Evolutionary conservation across 2,113 vertebrate genomes (phyloP).

Genomic region (Orcinus orca): DNA sequence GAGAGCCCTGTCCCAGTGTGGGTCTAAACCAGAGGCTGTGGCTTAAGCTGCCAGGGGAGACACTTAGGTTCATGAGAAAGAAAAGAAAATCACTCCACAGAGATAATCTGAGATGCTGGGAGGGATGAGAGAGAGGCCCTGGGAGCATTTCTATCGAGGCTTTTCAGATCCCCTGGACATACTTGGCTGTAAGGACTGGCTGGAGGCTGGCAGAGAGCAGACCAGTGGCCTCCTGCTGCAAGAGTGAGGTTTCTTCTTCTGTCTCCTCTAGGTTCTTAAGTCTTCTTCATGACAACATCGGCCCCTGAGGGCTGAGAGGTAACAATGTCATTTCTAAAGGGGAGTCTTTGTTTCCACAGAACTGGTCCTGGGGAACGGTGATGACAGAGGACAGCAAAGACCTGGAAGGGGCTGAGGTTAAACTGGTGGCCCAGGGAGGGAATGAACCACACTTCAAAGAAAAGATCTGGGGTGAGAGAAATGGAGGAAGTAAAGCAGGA

Average conservation of each 20-base stretch:
- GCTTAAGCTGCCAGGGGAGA: not conserved
- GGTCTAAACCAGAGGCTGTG: not conserved
- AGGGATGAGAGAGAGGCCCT: not conserved
- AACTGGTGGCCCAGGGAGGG: not conserved
- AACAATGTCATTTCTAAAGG: not conserved
- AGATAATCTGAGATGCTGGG: not conserved
- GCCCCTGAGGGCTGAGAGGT: not conserved
- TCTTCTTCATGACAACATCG: not conserved
- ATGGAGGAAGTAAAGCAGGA: not conserved
- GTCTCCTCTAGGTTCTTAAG: not conserved
- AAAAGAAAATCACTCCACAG: not conserved
- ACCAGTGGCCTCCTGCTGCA: not conserved
- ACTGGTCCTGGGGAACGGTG: not conserved
- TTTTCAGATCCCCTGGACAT: not conserved
- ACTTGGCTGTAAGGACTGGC: not conserved
- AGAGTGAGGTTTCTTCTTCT: not conserved
- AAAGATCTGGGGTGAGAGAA: not conserved
- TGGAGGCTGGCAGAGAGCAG: not conserved
- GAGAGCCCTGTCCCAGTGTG: not conserved
- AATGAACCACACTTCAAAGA: not conserved
- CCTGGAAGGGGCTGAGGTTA: not conserved
- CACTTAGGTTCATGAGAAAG: not conserved
- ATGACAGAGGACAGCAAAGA: not conserved
- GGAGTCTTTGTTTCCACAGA: not conserved
- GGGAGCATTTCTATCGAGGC: fast-evolving